Percentiles rank a stretch among this genome's conserved stretches.
Conservation (phyloP, 2,113 vertebrate species). For the Pomatostomus ruficeps region DNA sequence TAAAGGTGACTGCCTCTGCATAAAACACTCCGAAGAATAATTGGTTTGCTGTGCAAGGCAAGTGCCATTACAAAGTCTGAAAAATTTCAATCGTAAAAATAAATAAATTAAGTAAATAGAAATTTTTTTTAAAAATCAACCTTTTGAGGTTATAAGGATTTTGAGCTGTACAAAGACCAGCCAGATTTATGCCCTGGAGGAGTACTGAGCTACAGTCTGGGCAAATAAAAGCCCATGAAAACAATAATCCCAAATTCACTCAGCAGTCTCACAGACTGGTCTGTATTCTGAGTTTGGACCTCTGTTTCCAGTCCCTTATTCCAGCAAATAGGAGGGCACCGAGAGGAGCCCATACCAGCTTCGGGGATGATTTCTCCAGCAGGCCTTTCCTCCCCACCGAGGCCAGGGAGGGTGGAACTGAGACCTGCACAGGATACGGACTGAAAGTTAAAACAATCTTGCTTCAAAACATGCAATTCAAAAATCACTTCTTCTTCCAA, state of each 20-base stretch:
- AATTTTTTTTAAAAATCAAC: not conserved
- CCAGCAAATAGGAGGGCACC: fast-evolving
- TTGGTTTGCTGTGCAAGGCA: not conserved
- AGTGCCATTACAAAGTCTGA: not conserved
- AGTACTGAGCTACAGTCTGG: not conserved
- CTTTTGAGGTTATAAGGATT: not conserved
- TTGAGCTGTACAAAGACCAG: not conserved
- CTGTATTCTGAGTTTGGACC: not conserved
- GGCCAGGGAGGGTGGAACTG: not conserved
- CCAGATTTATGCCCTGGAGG: not conserved
- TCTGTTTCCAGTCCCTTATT: not conserved
- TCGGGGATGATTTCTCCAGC: not conserved
- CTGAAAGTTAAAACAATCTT: not conserved
- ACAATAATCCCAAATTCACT: not conserved
- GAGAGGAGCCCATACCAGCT: not conserved
- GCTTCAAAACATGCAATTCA: not conserved
- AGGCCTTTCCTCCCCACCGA: not conserved
- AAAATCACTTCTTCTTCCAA: not conserved
- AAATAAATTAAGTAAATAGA: not conserved
- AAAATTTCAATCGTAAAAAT: not conserved
- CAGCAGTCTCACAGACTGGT: not conserved
- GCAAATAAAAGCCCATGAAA: not conserved
- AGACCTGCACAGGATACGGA: not conserved
- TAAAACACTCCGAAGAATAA: slow-evolving; percentile 1
- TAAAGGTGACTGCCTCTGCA: slow-evolving; percentile 25